Conservation (phyloP, 2,888 invertebrate species). For the Oscheius sp. region DNA sequence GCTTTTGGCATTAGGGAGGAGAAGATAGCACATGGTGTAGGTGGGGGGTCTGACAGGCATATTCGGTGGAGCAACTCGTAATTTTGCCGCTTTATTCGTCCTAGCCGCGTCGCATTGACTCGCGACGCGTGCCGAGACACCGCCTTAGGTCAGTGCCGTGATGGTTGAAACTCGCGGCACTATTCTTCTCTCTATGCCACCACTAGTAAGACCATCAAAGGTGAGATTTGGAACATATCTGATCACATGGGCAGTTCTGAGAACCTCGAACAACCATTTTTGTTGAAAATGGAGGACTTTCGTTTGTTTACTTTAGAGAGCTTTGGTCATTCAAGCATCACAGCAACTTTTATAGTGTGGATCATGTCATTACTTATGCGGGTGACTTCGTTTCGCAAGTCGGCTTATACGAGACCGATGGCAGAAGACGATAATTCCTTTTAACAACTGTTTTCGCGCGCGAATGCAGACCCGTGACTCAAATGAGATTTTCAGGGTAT, state of each 20-base stretch:
- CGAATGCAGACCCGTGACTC: background rate
- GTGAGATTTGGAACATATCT: background rate
- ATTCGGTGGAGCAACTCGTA: conserved; percentile 21
- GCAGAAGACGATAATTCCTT: too few relatives aligned
- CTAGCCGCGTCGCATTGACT: conserved; percentile 31
- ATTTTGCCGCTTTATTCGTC: conserved; percentile 29
- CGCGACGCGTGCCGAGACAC: conserved; percentile 36
- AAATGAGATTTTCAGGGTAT: conserved; percentile 50
- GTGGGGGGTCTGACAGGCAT: background rate
- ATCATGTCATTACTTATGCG: too few relatives aligned
- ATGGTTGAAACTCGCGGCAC: conserved; percentile 37
- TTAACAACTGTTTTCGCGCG: too few relatives aligned
- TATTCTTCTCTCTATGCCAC: conserved; percentile 26
- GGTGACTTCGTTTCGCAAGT: too few relatives aligned
- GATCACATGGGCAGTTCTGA: too few relatives aligned
- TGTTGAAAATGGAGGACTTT: too few relatives aligned
- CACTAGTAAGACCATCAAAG: conserved; percentile 8
- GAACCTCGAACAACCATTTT: too few relatives aligned
- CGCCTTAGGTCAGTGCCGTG: conserved; percentile 38
- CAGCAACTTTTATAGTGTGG: too few relatives aligned
- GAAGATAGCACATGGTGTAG: conserved; percentile 1
- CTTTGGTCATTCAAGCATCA: too few relatives aligned
- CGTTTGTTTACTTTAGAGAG: too few relatives aligned
- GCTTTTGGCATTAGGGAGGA: conserved; percentile 5
- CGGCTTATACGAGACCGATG: too few relatives aligned